Conservation (phyloP, 1,140 invertebrate genomes). For the Bathynomus jamesi region DNA sequence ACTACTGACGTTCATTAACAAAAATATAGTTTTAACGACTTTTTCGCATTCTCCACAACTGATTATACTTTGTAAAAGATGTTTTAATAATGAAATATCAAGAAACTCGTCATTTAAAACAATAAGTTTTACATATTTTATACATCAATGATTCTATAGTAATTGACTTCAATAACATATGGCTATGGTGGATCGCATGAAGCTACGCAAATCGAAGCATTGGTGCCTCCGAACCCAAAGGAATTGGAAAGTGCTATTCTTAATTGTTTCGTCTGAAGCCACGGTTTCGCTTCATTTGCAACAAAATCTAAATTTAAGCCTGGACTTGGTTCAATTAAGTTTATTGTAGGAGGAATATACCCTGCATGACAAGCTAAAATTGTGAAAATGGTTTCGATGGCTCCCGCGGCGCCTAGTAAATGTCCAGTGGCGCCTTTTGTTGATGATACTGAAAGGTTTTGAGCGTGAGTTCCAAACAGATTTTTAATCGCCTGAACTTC, state of each 20-base stretch:
- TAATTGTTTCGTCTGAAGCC: slow-evolving; percentile 44
- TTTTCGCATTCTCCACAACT: no score
- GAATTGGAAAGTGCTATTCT: slow-evolving; percentile 91
- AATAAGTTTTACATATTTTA: no score
- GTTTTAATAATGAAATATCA: no score
- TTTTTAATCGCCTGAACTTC: slow-evolving; percentile 73
- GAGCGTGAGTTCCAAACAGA: slow-evolving; percentile 53
- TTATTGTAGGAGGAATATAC: slow-evolving; percentile 80
- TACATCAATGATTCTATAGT: no score
- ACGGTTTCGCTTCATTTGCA: slow-evolving; percentile 52
- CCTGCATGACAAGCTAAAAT: slow-evolving; percentile 65
- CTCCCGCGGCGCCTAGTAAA: slow-evolving; percentile 88
- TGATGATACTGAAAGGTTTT: slow-evolving; percentile 60
- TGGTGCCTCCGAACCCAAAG: slow-evolving; percentile 98
- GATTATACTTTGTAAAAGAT: no score
- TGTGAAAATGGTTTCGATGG: slow-evolving; percentile 81
- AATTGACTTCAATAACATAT: no score
- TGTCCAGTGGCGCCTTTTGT: slow-evolving; percentile 94
- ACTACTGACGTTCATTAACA: no score
- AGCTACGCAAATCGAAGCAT: no score
- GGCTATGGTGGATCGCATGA: no score
- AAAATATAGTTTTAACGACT: no score
- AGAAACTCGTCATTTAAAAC: no score
- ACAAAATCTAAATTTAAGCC: slow-evolving; percentile 54
- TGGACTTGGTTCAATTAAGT: slow-evolving; percentile 62